Evolutionary conservation across 1,140 invertebrate genomes (phyloP).

Genomic region (Eulimnadia texana): DNA sequence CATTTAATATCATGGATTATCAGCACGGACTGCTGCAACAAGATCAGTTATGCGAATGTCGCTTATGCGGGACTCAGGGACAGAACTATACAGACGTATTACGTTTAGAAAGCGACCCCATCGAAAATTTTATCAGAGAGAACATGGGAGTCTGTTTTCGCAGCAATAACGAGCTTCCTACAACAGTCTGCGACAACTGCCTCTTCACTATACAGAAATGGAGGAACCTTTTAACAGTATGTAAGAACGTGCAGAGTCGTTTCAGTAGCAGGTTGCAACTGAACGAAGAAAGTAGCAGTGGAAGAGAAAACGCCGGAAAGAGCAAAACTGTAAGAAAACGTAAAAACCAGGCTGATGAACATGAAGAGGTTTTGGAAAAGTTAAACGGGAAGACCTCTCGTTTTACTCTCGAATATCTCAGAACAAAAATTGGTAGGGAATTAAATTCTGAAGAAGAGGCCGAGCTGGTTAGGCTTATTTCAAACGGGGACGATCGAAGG

Average conservation of each 20-base stretch:
- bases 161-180: not conserved
- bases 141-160: not conserved
- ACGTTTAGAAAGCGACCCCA: not conserved
- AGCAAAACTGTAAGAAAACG: not conserved
- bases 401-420: constrained; percentile 12
- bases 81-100: not conserved
- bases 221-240: not conserved
- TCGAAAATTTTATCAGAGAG: not conserved
- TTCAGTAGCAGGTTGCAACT: not conserved
- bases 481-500: constrained; percentile 9
- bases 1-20: not conserved
- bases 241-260: not conserved
- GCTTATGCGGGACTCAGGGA: not conserved
- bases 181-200: not conserved
- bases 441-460: constrained; percentile 2
- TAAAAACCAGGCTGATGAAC: not conserved
- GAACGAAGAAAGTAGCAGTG: not conserved
- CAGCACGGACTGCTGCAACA: not conserved
- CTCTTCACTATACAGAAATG: not conserved
- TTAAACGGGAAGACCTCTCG: constrained; percentile 4
- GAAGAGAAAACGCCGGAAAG: not conserved
- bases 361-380: not conserved
- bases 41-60: not conserved
- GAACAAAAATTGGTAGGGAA: constrained; percentile 2
- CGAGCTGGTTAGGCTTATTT: constrained; percentile 1